phyloP scores from a whole-genome alignment of 1,140 invertebrate species.

The Drusus annulatus region DNA sequence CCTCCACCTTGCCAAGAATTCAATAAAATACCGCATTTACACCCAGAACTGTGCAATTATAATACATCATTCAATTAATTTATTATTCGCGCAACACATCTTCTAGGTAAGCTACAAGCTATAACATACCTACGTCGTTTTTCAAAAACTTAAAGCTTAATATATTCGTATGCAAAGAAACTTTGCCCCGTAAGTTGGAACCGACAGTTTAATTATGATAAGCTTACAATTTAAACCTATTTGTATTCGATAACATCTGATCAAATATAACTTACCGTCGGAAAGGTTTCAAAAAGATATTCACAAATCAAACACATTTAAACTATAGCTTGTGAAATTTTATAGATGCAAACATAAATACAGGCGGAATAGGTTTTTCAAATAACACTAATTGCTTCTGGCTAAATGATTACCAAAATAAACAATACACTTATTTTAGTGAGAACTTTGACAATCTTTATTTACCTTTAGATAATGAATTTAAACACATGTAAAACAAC shows the following conservation, averaged over 20 bases:
- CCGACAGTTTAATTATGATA: not conserved
- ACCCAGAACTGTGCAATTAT: conserved; percentile 15
- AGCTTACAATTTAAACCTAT: not conserved
- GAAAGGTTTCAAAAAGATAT: not conserved
- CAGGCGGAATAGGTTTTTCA: too few species aligned
- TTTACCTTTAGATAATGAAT: too few species aligned
- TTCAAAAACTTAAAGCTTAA: not conserved
- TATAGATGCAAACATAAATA: too few species aligned
- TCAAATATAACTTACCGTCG: not conserved
- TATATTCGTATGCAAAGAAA: not conserved
- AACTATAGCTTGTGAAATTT: too few species aligned
- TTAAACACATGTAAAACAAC: too few species aligned
- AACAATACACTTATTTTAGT: too few species aligned
- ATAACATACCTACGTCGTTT: not conserved
- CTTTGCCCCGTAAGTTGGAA: not conserved
- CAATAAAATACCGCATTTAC: conserved; percentile 26
- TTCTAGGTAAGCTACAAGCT: not conserved
- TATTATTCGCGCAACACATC: conserved; percentile 4
- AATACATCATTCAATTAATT: not conserved
- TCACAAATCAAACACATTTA: not conserved
- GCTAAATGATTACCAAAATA: too few species aligned
- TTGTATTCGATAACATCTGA: not conserved
- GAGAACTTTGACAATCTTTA: too few species aligned
- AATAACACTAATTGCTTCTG: too few species aligned
- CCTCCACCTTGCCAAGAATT: conserved; percentile 27